Evolutionary conservation across 2,113 vertebrate species (phyloP).

Genomic region (Progne subis): DNA sequence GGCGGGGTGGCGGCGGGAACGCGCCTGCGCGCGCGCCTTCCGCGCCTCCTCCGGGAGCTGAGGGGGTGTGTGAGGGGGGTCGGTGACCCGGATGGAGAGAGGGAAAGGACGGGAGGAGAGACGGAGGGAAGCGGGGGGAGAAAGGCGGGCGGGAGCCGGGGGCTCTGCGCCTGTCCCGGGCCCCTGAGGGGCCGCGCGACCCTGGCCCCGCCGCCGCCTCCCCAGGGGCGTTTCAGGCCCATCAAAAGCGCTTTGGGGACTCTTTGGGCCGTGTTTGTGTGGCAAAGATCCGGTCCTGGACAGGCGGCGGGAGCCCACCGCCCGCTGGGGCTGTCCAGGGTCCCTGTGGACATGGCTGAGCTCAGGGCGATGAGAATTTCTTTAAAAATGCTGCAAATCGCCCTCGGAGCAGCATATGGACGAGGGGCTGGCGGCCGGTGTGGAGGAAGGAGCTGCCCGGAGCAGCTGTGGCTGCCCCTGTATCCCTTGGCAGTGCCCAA

Average conservation of each 20-base stretch:
- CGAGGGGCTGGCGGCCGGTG: neutral
- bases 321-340: neutral
- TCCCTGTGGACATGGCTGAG: neutral
- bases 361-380: neutral
- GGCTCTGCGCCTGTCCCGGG: too few relatives aligned
- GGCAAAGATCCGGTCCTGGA: neutral
- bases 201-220: neutral
- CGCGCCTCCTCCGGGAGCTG: neutral
- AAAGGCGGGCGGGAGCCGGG: too few relatives aligned
- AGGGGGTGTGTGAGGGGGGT: neutral
- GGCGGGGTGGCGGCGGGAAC: neutral
- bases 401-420: neutral
- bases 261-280: rapidly evolving
- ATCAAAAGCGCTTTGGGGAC: neutral
- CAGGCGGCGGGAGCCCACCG: neutral
- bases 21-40: neutral
- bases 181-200: neutral
- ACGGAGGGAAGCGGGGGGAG: too few relatives aligned
- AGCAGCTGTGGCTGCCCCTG: neutral
- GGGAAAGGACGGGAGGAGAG: too few relatives aligned
- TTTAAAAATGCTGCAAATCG: neutral
- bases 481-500: rapidly evolving
- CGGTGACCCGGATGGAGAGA: neutral
- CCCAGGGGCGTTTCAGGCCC: too few relatives aligned
- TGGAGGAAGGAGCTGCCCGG: neutral